Base-by-base conservation (phyloP, 1,140 invertebrate genomes). In the Lycorma delicatula region DNA sequence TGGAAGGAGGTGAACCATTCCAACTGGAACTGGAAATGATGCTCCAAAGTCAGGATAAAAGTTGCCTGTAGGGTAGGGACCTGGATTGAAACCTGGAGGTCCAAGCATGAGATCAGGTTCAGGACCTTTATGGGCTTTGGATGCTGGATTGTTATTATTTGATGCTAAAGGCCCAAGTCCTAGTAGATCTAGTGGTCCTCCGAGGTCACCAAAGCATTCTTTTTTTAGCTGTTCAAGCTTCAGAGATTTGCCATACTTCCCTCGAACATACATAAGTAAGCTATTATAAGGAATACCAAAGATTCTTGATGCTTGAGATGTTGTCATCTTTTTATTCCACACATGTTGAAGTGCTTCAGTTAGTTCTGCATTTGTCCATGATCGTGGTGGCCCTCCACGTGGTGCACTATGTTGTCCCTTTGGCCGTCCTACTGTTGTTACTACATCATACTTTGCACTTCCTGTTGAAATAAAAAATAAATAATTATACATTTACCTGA, bases 291-390 rank as follows among this genome's bases (percentile, higher is more conserved):
- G 90, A 49, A 93, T 93, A 5, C 89, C 89, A 69, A 91, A 93
- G 64, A 91, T 87, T 41, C 89, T 74, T 13, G 87, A 91, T 1
- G 90, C 90, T 71, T 93, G 90, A 59, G 88, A 91, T 1, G 90
- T 93, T n/a, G 90, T 93, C 87, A 93, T 92, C 67, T 91, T 91
- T 67, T 91, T 91, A 70, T 91, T 91, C 90, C 90, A 93, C 1
- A 93, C 89, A 70, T 91, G 88, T 65, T 91, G 87, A 13, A 93
- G 75, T 0, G 89, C 89, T 71, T 92, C 86, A 12, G 89, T 92
- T 11, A 93, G 77, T 66, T 93, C 90, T 0, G 85, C 85, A 73
- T 93, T 93, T 16, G 89, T 92, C 90, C 90, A 93, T 0, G 89
- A 91, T 20, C 90, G 75, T 0, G 90, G 90, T 1, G 89, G 90